A percentile compares a stretch with the other conserved stretches of the same genome.
These are phyloP conservation scores for Drosophila melanogaster DNA, from an alignment of 1,140 invertebrate genomes.

Conservation along the genomic window DNA sequence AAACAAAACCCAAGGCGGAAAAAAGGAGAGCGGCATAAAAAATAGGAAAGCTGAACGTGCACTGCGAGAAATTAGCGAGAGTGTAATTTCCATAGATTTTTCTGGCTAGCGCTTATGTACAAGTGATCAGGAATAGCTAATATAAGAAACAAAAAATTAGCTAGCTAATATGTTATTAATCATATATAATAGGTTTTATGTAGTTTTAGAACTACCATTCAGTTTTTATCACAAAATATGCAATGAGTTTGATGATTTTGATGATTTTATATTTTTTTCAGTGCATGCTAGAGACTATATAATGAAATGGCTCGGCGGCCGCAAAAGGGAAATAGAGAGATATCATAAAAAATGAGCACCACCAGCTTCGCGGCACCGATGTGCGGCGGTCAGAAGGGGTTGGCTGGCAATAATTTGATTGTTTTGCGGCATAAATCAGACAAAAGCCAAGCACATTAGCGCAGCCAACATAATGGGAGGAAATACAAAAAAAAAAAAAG, in stretches of 20 bases:
- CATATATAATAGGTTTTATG: too few species aligned
- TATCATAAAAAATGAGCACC: constrained; percentile 28
- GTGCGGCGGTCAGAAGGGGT: constrained; percentile 17
- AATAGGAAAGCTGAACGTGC: constrained; percentile 29
- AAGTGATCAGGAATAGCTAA: neutral
- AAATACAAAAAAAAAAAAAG: neutral
- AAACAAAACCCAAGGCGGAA: constrained; percentile 24
- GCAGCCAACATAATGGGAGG: constrained; percentile 5
- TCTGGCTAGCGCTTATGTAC: too few species aligned
- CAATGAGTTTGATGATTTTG: too few species aligned
- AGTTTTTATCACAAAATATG: too few species aligned
- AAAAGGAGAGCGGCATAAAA: constrained; percentile 32
- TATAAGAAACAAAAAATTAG: too few species aligned
- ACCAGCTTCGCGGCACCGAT: neutral
- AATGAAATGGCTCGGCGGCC: constrained; percentile 53
- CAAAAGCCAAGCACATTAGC: constrained; percentile 60
- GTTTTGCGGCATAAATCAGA: constrained; percentile 71
- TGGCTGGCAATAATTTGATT: constrained; percentile 71
- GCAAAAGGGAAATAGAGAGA: constrained; percentile 41
- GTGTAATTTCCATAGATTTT: too few species aligned
- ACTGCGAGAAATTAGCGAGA: neutral
- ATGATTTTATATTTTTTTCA: too few species aligned
- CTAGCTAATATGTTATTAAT: too few species aligned
- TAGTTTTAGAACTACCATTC: too few species aligned
- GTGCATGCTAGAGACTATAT: constrained; percentile 40